phyloP scores from a whole-genome alignment of 2,113 vertebrate species.

The Stegostoma tigrinum region DNA sequence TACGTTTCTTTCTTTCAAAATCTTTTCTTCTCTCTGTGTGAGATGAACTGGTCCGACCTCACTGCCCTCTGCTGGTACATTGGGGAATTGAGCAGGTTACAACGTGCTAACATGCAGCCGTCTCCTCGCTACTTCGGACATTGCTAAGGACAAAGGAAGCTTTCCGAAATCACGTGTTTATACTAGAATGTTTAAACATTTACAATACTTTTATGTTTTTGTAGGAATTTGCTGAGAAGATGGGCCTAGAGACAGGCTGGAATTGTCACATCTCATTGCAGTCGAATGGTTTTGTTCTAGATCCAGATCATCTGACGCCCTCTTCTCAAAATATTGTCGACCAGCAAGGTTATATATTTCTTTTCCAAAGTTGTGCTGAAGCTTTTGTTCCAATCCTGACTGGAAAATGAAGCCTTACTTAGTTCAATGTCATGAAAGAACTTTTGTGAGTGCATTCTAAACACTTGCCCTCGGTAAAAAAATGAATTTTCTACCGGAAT shows the following conservation, averaged over 20 bases:
- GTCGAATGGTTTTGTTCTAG: slow-evolving; percentile 41
- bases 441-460: background rate
- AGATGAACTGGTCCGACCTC: background rate
- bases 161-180: background rate
- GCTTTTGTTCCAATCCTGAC: background rate
- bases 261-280: slow-evolving; percentile 45
- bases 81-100: background rate
- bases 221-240: slow-evolving; percentile 44
- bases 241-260: slow-evolving; percentile 42
- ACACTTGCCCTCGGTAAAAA: background rate
- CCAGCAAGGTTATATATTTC: background rate
- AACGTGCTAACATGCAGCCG: background rate
- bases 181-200: background rate
- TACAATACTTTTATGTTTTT: background rate
- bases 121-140: background rate
- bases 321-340: background rate
- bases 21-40: background rate
- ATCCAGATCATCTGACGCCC: slow-evolving; percentile 32
- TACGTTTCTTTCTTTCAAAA: background rate
- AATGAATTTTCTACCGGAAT: background rate
- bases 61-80: background rate
- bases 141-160: background rate
- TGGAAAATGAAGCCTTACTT: background rate
- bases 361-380: background rate
- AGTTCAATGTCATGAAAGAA: background rate